Evolutionary conservation across 2,888 invertebrate genomes (phyloP), one percentile per base, ranked within the genome.

Genomic region (Molorchus minor): DNA sequence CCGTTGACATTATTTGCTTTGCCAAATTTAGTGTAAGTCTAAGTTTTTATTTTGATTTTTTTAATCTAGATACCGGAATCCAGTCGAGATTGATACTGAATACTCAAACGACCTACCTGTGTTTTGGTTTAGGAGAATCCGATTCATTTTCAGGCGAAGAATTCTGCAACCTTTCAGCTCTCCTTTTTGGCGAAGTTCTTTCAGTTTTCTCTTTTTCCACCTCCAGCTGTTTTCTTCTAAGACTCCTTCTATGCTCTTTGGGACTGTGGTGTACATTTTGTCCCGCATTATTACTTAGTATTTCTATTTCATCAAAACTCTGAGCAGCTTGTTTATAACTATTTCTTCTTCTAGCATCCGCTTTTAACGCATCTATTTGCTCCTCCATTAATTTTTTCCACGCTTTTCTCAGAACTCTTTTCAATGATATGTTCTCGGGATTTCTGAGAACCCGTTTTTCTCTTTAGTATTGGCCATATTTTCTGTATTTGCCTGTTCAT

Each of bases 301-400:
- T 61, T 30, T 78, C 78, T 19, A 80, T 75, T 46, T 74, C 76
- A 65, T 80, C 79, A 16, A 70, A 77, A 59, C 78, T 79, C 65
- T 78, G 73, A 13, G 76, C 77, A 1, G 77, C 77, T 5, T 75
- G 78, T 61, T 77, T 79, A 62, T 80, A 80, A 58, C 79, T 80
- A 54, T 80, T 79, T 19, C 80, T 64, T 20, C 80, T 63, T 20
- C 75, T 67, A 0, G 79, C 76, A 12, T 80, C 80, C 47, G 74
- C 54, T 56, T 76, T 75, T 51, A 79, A 61, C 2, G 77, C 77
- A 51, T 79, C 76, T 7, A 79, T 69, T 56, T 78, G 79, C 51
- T 78, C 75, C 8, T 78, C 75, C 78, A 79, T 80, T 20, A 79
- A 53, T 21, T 51, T 71, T n/a, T 13, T 80, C 80, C 0, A 79